phyloP scores from a whole-genome alignment of 2,888 invertebrate species.

The Mythimna impura region DNA sequence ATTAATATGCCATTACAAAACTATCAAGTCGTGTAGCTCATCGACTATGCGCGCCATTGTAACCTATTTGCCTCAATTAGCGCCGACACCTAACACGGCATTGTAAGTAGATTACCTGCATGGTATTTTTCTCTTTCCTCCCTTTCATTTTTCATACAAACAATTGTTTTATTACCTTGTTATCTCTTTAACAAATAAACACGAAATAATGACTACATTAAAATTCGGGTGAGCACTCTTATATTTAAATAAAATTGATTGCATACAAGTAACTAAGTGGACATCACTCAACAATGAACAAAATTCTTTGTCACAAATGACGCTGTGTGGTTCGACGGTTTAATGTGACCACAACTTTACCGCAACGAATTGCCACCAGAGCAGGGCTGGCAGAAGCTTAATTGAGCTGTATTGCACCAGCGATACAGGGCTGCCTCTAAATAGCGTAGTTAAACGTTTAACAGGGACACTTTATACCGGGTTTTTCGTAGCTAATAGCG shows the following conservation, averaged over 20 bases:
- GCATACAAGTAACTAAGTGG: slow-evolving; percentile 25
- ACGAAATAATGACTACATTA: slow-evolving; percentile 43
- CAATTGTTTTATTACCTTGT: slow-evolving; percentile 15
- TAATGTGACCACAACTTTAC: slow-evolving; percentile 77
- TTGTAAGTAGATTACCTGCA: slow-evolving; percentile 51
- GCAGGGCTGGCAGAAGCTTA: slow-evolving; percentile 74
- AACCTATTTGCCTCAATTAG: slow-evolving; percentile 59
- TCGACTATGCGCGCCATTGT: slow-evolving; percentile 42
- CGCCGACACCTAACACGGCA: slow-evolving; percentile 50
- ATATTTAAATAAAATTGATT: slow-evolving; percentile 55
- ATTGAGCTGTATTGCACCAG: slow-evolving; percentile 75
- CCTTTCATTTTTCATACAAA: slow-evolving; percentile 20
- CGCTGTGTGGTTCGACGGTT: slow-evolving; percentile 73
- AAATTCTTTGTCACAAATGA: slow-evolving; percentile 71
- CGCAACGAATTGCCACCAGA: slow-evolving; percentile 79
- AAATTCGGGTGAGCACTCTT: slow-evolving; percentile 50
- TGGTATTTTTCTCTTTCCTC: slow-evolving; percentile 28
- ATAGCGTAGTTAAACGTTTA: slow-evolving; percentile 68
- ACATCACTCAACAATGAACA: slow-evolving; percentile 64
- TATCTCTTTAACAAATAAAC: slow-evolving; percentile 30
- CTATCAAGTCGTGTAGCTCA: slow-evolving; percentile 34
- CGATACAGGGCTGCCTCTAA: slow-evolving; percentile 64
- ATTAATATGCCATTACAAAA: slow-evolving; percentile 28
- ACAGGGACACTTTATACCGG: slow-evolving; percentile 65
- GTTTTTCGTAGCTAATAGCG: slow-evolving; percentile 66